Base-by-base conservation (phyloP, 2,888 invertebrate species). In the Nipponacmea schrenckii region DNA sequence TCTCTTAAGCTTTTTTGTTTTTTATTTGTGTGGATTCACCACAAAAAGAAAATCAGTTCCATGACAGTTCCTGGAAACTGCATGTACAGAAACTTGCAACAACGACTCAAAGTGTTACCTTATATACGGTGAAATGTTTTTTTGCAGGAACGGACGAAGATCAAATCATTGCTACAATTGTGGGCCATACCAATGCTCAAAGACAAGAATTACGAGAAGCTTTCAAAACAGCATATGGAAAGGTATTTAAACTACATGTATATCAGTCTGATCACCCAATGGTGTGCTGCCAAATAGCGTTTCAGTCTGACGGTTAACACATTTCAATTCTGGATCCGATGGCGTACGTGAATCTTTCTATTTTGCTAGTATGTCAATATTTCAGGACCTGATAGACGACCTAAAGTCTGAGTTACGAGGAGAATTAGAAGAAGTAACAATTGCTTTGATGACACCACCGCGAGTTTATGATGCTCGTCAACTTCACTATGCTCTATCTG, bases 371-470 rank as follows among this genome's bases (percentile, higher is more conserved):
- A 8, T 1, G 1, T 39, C 39, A 15, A 20, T 70, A 46, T 69
- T 72, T 20, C 77, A 86, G 85, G 81, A 83, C 62, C 71, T 87
- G 63, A 69, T 81, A n/a, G 85, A 83, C 1, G 81, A 80, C 26
- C 73, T 87, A 67, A 85, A 83, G 71, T 74, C 94, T 76, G 97
- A 97, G 89, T 92, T 95, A 26, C 93, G 93, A 81, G 96, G 96
- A 4, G 94, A 94, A 85, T 95, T 97, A 84, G 95, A 96, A 85
- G 93, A 94, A 69, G 91, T 94, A 0, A 86, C 96, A 0, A 90
- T 96, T 12, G 95, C 95, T 0, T 89, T 96, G 75, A 93, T 96
- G 93, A 94, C 94, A 5, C 94, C 95, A 0, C 90, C 94, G 75
- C 93, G 94, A 0, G 93, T 95, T 83, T 95, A 92, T 88, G 94